Percentiles rank a stretch among this genome's conserved stretches.
Evolutionary conservation across 2,888 invertebrate genomes (phyloP).

Genomic region (Acanthosepion lycidas): DNA sequence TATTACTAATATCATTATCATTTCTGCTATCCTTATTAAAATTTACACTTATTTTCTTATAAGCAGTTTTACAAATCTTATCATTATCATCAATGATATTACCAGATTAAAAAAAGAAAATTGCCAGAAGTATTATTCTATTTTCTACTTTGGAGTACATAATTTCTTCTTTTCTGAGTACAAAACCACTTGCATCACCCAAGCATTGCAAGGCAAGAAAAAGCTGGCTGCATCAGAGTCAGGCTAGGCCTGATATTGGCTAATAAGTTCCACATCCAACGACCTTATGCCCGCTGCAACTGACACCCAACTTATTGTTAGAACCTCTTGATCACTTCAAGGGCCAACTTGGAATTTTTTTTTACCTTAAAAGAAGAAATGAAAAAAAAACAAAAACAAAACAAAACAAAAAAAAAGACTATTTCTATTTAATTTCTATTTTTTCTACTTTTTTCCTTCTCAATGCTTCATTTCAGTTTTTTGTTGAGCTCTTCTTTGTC

Average conservation of each 20-base stretch:
- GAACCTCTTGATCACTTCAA: constrained; percentile 33
- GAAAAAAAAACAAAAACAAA: neutral
- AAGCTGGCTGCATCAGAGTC: neutral
- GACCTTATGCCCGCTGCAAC: neutral
- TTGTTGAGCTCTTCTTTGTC: neutral
- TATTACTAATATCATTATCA: no score
- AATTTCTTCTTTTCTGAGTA: neutral
- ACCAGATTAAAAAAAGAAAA: no score
- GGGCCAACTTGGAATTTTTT: neutral
- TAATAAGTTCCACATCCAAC: constrained; percentile 8
- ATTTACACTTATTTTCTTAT: no score
- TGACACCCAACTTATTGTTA: constrained; percentile 33
- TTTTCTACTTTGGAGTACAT: neutral
- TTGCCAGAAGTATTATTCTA: neutral
- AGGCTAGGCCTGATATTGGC: neutral
- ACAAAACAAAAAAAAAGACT: no score
- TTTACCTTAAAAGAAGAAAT: neutral
- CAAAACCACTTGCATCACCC: neutral
- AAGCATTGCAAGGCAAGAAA: neutral
- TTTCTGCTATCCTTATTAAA: no score
- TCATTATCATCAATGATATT: no score
- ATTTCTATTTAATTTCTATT: neutral
- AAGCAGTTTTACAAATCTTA: no score
- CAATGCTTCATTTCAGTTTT: constrained; percentile 20
- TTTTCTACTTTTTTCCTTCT: neutral